phyloP scores from a whole-genome alignment of 2,797 vertebrate species.

The Spea hammondii region DNA sequence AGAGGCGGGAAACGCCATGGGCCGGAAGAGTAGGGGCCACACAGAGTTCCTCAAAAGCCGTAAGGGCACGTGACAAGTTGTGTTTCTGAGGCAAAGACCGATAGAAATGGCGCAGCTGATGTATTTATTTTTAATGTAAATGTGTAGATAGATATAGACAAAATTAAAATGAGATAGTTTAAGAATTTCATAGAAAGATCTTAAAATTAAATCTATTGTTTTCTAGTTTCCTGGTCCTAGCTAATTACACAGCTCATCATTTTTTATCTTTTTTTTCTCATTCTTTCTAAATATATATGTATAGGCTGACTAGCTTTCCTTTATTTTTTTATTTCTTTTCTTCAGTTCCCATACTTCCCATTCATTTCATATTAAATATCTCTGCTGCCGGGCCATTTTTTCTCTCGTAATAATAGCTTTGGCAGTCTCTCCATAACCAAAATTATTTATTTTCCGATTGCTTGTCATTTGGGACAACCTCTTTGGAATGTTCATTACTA shows the following conservation, averaged over 20 bases:
- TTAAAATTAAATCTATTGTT: not conserved
- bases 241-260: constrained; percentile 21
- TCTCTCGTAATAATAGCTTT: constrained; percentile 46
- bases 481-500: constrained; percentile 50
- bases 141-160: no score
- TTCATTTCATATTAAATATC: constrained; percentile 46
- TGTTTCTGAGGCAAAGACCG: no score
- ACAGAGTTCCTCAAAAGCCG: no score
- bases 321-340: constrained; percentile 20
- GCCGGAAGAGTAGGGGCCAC: no score
- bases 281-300: constrained; percentile 9
- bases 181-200: not conserved
- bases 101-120: no score
- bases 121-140: no score
- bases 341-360: constrained; percentile 21
- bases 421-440: constrained; percentile 49
- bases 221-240: not conserved
- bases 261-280: not conserved
- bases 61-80: no score
- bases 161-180: no score
- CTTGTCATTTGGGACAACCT: constrained; percentile 51
- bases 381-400: constrained; percentile 31
- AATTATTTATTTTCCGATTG: constrained; percentile 53
- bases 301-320: constrained; percentile 1
- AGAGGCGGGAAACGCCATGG: no score